Evolutionary conservation across 2,888 invertebrate species (phyloP).

Genomic region (Flabesymbios commensalis): DNA sequence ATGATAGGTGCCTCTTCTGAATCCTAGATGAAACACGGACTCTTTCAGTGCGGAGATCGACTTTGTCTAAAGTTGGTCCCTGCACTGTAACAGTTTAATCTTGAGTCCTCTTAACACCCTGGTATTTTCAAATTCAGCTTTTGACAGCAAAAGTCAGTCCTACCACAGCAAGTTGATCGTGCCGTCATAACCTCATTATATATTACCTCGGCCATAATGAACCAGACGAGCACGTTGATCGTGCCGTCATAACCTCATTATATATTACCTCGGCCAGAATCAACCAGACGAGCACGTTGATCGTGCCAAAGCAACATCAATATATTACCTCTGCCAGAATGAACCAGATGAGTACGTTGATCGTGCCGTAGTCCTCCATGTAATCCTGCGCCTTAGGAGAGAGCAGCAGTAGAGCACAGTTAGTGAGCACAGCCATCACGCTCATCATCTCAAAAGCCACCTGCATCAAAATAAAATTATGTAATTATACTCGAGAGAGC

Average conservation of each 20-base stretch:
- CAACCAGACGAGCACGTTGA: constrained; percentile 68
- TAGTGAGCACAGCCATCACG: constrained; percentile 72
- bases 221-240: constrained; percentile 67
- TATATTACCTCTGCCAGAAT: constrained; percentile 68
- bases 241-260: not conserved
- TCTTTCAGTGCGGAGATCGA: too few relatives aligned
- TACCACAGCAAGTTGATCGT: not conserved
- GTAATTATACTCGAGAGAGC: too few relatives aligned
- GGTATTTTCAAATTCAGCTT: not conserved
- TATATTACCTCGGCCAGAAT: constrained; percentile 68
- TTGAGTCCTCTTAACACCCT: too few relatives aligned
- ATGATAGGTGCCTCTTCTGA: too few relatives aligned
- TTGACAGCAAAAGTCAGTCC: not conserved
- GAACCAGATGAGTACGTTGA: constrained; percentile 69
- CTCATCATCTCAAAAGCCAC: constrained; percentile 72
- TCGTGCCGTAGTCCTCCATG: constrained; percentile 60
- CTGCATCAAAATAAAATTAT: constrained; percentile 56
- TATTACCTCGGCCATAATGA: constrained; percentile 70
- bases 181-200: not conserved
- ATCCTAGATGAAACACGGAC: too few relatives aligned
- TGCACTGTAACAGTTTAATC: too few relatives aligned
- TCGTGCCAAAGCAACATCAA: not conserved
- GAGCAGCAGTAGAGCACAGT: constrained; percentile 74
- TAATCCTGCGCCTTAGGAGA: constrained; percentile 69
- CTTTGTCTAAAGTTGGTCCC: too few relatives aligned